Evolutionary conservation across 1,140 invertebrate species (phyloP).

Genomic region (Philotrypesis tridentata): DNA sequence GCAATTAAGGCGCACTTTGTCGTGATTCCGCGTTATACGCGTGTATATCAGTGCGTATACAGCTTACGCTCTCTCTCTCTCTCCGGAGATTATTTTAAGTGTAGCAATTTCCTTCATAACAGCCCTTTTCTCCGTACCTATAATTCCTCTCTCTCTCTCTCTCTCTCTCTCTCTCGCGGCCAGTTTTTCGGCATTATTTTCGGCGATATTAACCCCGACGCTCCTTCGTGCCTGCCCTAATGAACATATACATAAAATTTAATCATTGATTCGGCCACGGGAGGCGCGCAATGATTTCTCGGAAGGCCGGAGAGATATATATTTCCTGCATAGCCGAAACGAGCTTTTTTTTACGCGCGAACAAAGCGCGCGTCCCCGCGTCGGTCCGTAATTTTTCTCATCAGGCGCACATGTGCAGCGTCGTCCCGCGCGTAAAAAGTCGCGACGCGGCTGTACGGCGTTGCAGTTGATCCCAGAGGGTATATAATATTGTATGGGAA

Average conservation of each 20-base stretch:
- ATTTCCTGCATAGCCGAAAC: neutral
- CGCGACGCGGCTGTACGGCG: too few relatives aligned
- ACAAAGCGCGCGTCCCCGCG: neutral
- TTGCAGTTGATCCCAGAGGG: too few relatives aligned
- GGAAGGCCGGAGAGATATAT: neutral
- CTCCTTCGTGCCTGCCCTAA: neutral
- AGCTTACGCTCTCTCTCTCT: too few relatives aligned
- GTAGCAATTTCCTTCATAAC: conserved; percentile 20
- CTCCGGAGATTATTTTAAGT: conserved; percentile 25
- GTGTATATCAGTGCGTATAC: too few relatives aligned
- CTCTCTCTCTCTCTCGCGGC: too few relatives aligned
- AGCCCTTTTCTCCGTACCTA: conserved; percentile 12
- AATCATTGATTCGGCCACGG: neutral
- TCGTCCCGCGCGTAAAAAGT: neutral
- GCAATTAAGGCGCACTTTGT: conserved; percentile 7
- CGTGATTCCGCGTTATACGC: neutral
- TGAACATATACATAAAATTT: neutral
- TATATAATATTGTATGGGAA: too few relatives aligned
- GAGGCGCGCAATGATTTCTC: neutral
- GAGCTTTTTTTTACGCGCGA: neutral
- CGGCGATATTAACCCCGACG: neutral
- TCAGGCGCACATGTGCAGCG: conserved; percentile 9
- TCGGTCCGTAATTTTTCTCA: neutral
- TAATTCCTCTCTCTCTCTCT: conserved; percentile 3
- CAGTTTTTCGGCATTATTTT: neutral